phyloP scores from a whole-genome alignment of 2,113 vertebrate genomes.

The Mesocricetus auratus region DNA sequence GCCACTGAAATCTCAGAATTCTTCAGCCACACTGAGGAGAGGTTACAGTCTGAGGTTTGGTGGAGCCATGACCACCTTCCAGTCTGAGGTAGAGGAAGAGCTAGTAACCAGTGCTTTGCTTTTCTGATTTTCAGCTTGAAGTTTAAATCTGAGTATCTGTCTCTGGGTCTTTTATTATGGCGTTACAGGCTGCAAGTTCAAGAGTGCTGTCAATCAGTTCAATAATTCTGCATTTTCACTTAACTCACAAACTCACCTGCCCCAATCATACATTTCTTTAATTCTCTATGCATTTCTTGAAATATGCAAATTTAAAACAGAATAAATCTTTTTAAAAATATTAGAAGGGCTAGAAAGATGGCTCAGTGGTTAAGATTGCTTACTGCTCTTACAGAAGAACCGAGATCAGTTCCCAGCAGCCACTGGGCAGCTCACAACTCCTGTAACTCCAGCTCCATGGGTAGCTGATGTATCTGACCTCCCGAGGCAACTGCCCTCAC shows the following conservation, averaged over 20 bases:
- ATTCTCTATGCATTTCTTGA: background rate
- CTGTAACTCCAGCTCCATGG: background rate
- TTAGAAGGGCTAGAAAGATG: background rate
- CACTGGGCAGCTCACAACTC: background rate
- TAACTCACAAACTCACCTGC: background rate
- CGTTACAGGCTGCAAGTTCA: background rate
- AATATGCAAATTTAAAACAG: background rate
- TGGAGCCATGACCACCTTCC: no score
- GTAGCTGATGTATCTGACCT: background rate
- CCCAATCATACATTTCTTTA: background rate
- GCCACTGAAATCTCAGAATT: no score
- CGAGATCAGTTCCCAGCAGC: background rate
- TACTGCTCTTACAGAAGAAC: background rate
- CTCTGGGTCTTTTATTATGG: no score
- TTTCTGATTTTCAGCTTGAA: no score
- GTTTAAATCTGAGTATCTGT: no score
- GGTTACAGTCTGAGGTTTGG: no score
- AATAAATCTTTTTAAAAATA: background rate
- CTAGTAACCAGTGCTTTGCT: no score
- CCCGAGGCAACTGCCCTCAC: background rate
- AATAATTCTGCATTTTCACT: background rate
- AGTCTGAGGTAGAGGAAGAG: no score
- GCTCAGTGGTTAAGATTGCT: background rate
- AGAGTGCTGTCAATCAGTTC: constrained; percentile 1
- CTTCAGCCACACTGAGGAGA: no score